Evolutionary conservation across 2,113 vertebrate genomes (phyloP).

Genomic region (Brachyhypopomus gauderio): DNA sequence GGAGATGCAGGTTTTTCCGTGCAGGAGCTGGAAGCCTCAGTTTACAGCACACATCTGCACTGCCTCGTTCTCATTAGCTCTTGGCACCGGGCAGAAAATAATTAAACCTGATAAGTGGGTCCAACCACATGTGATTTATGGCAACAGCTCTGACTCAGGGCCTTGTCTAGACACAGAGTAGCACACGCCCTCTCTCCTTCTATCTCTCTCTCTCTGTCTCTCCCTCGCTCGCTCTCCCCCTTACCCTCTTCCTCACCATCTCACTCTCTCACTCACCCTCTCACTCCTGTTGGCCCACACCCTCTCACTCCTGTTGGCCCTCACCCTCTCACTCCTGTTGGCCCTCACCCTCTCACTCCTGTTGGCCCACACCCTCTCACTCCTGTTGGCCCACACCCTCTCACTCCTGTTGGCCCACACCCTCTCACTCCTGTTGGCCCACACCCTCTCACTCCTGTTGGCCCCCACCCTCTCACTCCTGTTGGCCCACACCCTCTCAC

Average conservation of each 20-base stretch:
- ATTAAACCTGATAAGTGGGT: conserved; percentile 29
- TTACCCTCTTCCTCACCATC: too few species aligned
- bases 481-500: background rate
- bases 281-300: too few species aligned
- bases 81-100: conserved; percentile 16
- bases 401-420: background rate
- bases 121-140: conserved; percentile 39
- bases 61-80: conserved; percentile 37
- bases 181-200: background rate
- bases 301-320: background rate
- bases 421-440: too few species aligned
- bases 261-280: too few species aligned
- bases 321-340: background rate
- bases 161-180: conserved; percentile 45
- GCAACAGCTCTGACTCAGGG: conserved; percentile 43
- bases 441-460: background rate
- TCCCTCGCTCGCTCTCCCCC: background rate
- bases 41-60: conserved; percentile 10
- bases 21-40: conserved; percentile 5
- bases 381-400: too few species aligned
- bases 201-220: background rate
- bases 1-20: background rate
- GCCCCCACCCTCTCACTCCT: too few species aligned
- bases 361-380: background rate
- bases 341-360: conserved; percentile 74